Evolutionary conservation across 2,797 vertebrate species (phyloP), one percentile per base, ranked within the genome.

Genomic region (Spinibarbus caldwelli): DNA sequence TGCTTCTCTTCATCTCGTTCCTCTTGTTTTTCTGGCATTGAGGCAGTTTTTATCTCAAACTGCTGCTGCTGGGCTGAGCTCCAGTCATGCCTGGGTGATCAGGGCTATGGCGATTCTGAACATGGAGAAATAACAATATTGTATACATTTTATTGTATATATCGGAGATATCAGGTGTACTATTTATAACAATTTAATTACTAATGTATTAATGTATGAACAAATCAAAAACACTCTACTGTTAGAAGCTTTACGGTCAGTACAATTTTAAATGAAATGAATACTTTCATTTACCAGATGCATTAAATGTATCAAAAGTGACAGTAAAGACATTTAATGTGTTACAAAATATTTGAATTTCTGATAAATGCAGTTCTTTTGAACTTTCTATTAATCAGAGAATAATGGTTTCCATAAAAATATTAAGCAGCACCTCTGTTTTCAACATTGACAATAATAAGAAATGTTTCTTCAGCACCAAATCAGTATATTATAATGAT

Each of bases 1-100:
- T 86, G 34, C 45, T 52, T 76, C 45, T 81, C 45, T 70, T 41
- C 36, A 73, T 81, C 66, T 64, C 80, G 4, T 47, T 47, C 80
- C 64, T 81, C 76, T 3, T 64, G 26, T 36, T 66, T 62, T 66
- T 82, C 62, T 21, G 23, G 43, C 9, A 0, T 12, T 19, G 15
- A 21, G 23, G 62, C n/a, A 43, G 86, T 78, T 83, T 90, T 94
- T 95, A 99, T 93, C 97, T 97, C 87, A 99, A 94, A 90, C 97
- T 98, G 95, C 97, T 97, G 93, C 96, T 96, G 95, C 97, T 97
- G 91, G 97, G 96, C 89, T 99, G 98, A 89, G 97, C 97, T 91
- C 97, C 94, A 87, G 96, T 94, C 90, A 97, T 94, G 12, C 97
- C 96, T 0, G 97, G 97, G 87, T 98, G 97, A 89, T 99, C 98